Base-by-base conservation (phyloP, 2,888 invertebrate genomes). In the Calliphora vomitoria region DNA sequence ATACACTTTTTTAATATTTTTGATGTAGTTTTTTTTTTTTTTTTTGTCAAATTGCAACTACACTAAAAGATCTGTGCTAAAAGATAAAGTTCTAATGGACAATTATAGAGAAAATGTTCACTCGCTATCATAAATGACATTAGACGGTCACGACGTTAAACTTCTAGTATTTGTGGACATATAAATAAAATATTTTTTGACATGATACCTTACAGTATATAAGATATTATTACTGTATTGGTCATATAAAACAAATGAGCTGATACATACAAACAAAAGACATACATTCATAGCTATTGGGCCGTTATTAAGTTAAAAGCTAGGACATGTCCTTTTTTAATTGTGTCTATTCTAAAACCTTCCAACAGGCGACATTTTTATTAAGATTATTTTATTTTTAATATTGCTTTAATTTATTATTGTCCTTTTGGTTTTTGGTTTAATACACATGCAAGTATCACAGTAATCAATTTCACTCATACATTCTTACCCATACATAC, bases 51-150 rank as follows among this genome's bases (percentile, higher is more conserved):
- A 87, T 88, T 88, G 88, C 89, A 88, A 88, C 79, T 84, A 89
- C 83, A 55, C 41, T 69, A 76, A 90, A 89, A 89, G 92, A 91
- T 92, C 90, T 90, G 90, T 89, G 86, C 84, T 89, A 76, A 81
- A 55, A 88, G 91, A 92, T 92, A 92, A 90, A 90, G 82, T 71
- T 79, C 81, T 82, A 87, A 82, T 82, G 79, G 85, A 79, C 85
- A 85, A 87, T 85, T 85, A 87, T 71, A 25, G 60, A 81, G 76
- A 81, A 81, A 81, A 83, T 74, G 44, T 58, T 50, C 69, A 47
- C 68, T 81, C 15, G 50, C 84, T 31, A 50, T 50, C 41, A 74
- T 64, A 83, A 79, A 66, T 38, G 75, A 53, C 41, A 82, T 68
- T 86, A 86, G 69, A 86, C 58, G 72, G 71, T 68, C 60, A 82